Conservation (phyloP, 2,888 invertebrate genomes). For the Melolontha melolontha region DNA sequence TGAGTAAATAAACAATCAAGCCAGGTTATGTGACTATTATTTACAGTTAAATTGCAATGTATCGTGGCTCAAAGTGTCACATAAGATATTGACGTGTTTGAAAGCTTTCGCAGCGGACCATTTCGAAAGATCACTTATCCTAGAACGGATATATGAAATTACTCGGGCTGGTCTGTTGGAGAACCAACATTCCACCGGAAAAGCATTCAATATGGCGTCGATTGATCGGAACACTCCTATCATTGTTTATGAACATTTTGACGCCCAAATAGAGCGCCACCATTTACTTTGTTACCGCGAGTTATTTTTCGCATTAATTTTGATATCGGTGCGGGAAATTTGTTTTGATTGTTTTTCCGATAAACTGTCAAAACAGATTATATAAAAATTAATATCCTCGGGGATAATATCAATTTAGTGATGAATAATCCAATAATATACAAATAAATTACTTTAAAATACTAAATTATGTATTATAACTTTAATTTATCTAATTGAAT, state of each 20-base stretch:
- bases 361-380: conserved; percentile 9
- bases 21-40: conserved; percentile 45
- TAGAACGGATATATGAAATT: conserved; percentile 25
- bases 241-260: conserved; percentile 57
- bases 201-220: conserved; percentile 54
- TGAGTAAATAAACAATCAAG: conserved; percentile 21
- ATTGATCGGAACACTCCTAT: conserved; percentile 54
- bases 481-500: too few relatives aligned
- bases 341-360: conserved; percentile 19
- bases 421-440: too few relatives aligned
- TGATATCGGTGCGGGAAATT: conserved; percentile 4
- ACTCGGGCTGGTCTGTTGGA: conserved; percentile 43
- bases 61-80: conserved; percentile 52
- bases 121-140: conserved; percentile 8
- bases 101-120: conserved; percentile 43
- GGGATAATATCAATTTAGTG: neutral
- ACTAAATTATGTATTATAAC: too few relatives aligned
- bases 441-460: too few relatives aligned
- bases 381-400: conserved; percentile 12
- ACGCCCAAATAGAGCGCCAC: conserved; percentile 49
- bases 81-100: conserved; percentile 55
- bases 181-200: conserved; percentile 51
- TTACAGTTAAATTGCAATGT: conserved; percentile 50
- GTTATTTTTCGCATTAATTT: conserved; percentile 33
- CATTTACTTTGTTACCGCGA: conserved; percentile 18